These are phyloP conservation scores for Machaerirhynchus nigripectus DNA, from an alignment of 2,113 vertebrate species.

Conservation along the genomic window DNA sequence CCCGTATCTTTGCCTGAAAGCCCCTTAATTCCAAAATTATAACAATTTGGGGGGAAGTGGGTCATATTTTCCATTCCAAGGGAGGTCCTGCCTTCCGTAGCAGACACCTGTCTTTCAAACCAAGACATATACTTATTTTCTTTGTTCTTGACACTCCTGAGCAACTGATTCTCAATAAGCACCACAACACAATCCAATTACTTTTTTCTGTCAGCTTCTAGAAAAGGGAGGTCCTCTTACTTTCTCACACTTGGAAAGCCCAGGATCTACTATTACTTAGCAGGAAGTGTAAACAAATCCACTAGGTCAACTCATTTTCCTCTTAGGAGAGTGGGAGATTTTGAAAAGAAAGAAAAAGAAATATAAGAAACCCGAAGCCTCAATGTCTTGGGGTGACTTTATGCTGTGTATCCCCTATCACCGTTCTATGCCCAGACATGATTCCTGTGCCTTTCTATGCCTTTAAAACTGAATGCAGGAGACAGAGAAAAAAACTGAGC, in stretches of 20 bases:
- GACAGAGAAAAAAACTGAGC: no score
- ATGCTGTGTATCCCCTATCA: no score
- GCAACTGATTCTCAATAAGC: background rate
- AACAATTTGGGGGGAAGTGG: background rate
- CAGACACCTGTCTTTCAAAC: background rate
- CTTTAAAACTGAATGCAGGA: no score
- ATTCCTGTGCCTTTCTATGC: no score
- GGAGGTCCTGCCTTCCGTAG: background rate
- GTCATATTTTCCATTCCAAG: background rate
- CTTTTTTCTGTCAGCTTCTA: background rate
- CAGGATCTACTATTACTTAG: background rate
- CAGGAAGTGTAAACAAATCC: background rate
- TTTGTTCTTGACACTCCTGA: background rate
- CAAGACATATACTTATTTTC: background rate
- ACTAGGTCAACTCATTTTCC: background rate
- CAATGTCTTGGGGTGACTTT: no score
- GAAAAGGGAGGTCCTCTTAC: background rate
- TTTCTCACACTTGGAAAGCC: background rate
- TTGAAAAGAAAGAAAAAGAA: background rate
- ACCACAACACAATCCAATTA: background rate
- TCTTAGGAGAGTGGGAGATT: background rate
- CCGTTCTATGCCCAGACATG: no score
- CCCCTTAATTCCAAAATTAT: background rate
- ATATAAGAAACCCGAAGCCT: no score
- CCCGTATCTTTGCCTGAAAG: background rate